Evolutionary conservation across 2,797 vertebrate species (phyloP).

Genomic region (Poeciliopsis infans): DNA sequence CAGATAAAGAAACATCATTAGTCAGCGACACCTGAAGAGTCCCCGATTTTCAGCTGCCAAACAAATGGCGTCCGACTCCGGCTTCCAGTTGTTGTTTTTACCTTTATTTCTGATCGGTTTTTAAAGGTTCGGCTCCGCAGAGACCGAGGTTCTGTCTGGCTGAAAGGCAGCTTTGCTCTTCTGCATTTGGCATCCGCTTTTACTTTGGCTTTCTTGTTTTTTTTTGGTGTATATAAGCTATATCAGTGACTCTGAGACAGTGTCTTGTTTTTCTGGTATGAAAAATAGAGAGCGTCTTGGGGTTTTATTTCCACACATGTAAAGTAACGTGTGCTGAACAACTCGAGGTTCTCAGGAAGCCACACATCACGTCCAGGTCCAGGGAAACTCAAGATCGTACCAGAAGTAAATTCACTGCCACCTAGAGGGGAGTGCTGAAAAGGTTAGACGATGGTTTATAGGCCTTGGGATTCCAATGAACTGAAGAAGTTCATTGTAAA

Average conservation of each 20-base stretch:
- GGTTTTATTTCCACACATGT: not conserved
- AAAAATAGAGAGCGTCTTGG: not conserved
- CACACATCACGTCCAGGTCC: not conserved
- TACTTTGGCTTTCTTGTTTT: too few relatives aligned
- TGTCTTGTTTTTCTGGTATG: not conserved
- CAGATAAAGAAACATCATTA: conserved; percentile 70
- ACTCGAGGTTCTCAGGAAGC: not conserved
- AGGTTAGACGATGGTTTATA: not conserved
- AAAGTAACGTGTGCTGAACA: not conserved
- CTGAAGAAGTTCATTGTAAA: too few relatives aligned
- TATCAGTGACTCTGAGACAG: not conserved
- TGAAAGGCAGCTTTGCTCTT: not conserved
- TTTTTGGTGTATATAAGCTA: not conserved
- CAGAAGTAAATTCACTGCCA: not conserved
- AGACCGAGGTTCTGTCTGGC: not conserved
- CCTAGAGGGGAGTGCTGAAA: not conserved
- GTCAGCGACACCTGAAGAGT: conserved; percentile 68
- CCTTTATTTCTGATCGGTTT: conserved; percentile 26
- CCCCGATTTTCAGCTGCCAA: conserved; percentile 52
- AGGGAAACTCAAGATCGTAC: not conserved
- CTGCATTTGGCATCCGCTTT: not conserved
- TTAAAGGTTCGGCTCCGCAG: not conserved
- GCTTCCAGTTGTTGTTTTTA: conserved; percentile 12
- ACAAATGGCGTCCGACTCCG: conserved; percentile 43
- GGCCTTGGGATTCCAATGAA: not conserved